phyloP scores from a whole-genome alignment of 2,113 vertebrate species.

The Leptobrachium leishanense region DNA sequence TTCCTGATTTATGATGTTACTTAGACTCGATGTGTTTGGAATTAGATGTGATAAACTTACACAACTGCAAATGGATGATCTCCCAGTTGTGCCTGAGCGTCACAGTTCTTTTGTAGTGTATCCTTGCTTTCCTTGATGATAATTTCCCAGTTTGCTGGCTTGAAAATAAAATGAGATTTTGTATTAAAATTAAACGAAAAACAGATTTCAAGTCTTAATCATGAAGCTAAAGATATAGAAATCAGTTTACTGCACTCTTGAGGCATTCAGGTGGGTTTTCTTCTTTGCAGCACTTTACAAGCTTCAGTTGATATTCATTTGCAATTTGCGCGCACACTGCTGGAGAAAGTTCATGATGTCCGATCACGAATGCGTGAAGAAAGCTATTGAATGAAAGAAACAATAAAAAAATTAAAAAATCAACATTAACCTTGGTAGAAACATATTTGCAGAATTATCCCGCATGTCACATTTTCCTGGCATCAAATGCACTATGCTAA shows the following conservation, averaged over 20 bases:
- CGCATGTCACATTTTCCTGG: too few species aligned
- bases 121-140: conserved; percentile 52
- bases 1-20: too few species aligned
- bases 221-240: background rate
- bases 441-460: too few species aligned
- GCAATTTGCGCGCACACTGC: conserved; percentile 49
- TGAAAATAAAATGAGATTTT: conserved; percentile 23
- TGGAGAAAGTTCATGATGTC: conserved; percentile 51
- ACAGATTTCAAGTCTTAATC: background rate
- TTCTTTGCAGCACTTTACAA: conserved; percentile 66
- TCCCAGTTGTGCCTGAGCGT: conserved; percentile 17
- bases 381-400: conserved; percentile 54
- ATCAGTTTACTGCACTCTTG: conserved; percentile 54
- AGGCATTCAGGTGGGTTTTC: conserved; percentile 58
- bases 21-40: too few species aligned
- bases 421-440: too few species aligned
- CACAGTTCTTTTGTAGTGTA: conserved; percentile 61
- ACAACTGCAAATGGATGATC: conserved; percentile 54
- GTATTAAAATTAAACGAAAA: background rate
- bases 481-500: too few species aligned
- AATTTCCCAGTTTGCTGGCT: conserved; percentile 56
- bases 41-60: conserved; percentile 53
- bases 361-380: conserved; percentile 57
- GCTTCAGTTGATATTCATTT: conserved; percentile 56
- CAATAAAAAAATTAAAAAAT: too few species aligned